A percentile compares a stretch with the other conserved stretches of the same genome.
phyloP scores from a whole-genome alignment of 1,140 invertebrate genomes.

The Carposina sasakii region DNA sequence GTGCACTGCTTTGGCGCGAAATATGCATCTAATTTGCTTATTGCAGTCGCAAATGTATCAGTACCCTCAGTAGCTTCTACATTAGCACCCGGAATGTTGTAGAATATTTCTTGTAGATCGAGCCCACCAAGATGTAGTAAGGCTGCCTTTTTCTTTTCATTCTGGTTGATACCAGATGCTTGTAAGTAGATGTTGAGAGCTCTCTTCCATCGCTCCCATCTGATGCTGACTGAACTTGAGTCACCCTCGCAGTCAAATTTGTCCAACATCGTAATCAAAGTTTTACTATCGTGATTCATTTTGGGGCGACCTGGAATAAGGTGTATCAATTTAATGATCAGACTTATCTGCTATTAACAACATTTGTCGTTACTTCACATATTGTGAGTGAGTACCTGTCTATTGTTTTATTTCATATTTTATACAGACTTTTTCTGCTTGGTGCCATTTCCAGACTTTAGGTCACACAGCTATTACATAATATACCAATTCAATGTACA shows the following conservation, averaged over 20 bases:
- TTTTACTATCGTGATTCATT: too few relatives aligned
- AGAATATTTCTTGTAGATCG: slow-evolving; percentile 27
- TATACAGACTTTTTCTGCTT: too few relatives aligned
- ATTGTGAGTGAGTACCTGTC: too few relatives aligned
- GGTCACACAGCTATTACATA: too few relatives aligned
- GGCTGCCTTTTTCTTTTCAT: slow-evolving; percentile 23
- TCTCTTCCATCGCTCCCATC: slow-evolving; percentile 29
- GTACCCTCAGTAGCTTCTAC: not conserved
- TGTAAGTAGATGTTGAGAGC: slow-evolving; percentile 22
- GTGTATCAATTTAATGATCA: not conserved
- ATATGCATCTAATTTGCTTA: slow-evolving; percentile 17
- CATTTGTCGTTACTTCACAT: too few relatives aligned
- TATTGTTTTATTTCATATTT: too few relatives aligned
- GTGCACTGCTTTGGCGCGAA: slow-evolving; percentile 15
- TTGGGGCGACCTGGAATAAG: not conserved
- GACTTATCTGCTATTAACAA: too few relatives aligned
- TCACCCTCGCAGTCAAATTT: slow-evolving; percentile 23
- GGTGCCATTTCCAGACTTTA: too few relatives aligned
- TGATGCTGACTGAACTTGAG: slow-evolving; percentile 14
- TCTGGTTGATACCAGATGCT: slow-evolving; percentile 18
- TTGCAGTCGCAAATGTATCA: slow-evolving; percentile 15
- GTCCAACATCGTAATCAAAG: slow-evolving; percentile 10
- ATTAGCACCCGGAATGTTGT: slow-evolving; percentile 29
- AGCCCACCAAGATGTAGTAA: slow-evolving; percentile 29
- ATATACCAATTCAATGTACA: too few relatives aligned